These are phyloP conservation scores for Eleutherodactylus coqui DNA, from an alignment of 2,797 vertebrate species.

Conservation along the genomic window DNA sequence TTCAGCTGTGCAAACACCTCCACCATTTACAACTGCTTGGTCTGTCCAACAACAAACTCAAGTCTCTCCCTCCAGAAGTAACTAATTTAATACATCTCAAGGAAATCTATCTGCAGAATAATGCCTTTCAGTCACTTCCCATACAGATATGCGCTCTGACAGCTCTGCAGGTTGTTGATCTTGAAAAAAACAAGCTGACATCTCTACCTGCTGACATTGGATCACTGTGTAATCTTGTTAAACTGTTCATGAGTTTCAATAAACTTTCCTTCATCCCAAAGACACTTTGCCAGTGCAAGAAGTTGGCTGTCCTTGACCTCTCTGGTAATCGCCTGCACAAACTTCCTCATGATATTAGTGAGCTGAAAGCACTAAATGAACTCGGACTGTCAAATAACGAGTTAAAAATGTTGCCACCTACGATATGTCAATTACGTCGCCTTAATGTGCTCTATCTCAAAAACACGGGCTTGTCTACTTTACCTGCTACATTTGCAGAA, in stretches of 20 bases:
- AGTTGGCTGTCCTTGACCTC: constrained; percentile 66
- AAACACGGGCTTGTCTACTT: not conserved
- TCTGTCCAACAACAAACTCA: constrained; percentile 69
- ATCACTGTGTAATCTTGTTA: constrained; percentile 65
- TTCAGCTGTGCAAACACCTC: constrained; percentile 68
- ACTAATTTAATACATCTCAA: constrained; percentile 71
- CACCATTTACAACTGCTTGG: constrained; percentile 71
- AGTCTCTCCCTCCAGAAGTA: constrained; percentile 69
- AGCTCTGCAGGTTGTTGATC: constrained; percentile 71
- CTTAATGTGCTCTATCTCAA: constrained; percentile 65
- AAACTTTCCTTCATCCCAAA: constrained; percentile 66
- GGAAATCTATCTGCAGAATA: constrained; percentile 73
- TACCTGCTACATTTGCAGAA: constrained; percentile 56
- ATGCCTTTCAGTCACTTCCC: constrained; percentile 69
- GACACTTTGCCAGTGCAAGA: constrained; percentile 64
- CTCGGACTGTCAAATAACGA: constrained; percentile 66
- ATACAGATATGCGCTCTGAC: constrained; percentile 67
- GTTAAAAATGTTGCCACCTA: constrained; percentile 65
- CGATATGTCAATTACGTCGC: constrained; percentile 37
- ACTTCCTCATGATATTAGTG: constrained; percentile 57
- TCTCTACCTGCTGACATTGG: constrained; percentile 68
- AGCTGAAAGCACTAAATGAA: constrained; percentile 54
- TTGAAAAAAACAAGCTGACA: constrained; percentile 70
- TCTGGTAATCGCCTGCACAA: constrained; percentile 64
- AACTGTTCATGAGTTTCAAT: constrained; percentile 72